Evolutionary conservation across 1,140 invertebrate species (phyloP), one percentile per base, ranked within the genome.

Genomic region (Aphelinus certus): DNA sequence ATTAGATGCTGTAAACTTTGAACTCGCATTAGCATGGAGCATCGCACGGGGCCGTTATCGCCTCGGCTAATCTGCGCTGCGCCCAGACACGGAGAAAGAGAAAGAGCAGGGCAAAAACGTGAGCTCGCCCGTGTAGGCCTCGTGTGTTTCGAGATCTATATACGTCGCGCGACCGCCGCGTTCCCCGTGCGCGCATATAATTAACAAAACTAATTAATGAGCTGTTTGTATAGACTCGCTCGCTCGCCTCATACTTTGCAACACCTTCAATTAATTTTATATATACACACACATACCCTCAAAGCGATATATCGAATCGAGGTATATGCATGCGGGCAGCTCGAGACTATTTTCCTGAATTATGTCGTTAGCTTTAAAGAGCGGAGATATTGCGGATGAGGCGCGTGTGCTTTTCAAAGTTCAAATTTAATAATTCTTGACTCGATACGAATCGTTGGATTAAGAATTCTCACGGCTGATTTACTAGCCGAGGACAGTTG

Each of bases 171-270:
- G 1, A 72, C 57, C 60, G 4, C 58, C 66, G 55, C 77, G 75
- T 77, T 80, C 65, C 72, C 68, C 76, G 75, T 0, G 26, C 26
- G 26, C 26, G 26, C 26, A 26, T 83, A 66, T 73, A 83, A 82
- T 82, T 82, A 82, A 76, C 68, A 76, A 77, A 81, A 83, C 80
- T 82, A 83, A 83, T 83, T 82, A 83, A 82, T 79, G 76, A 76
- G 49, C 48, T 56, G 48, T 42, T 73, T 46, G 56, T 60, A 73
- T 45, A 1, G 6, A 65, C 64, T 63, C 43, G 56, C n/a, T 7
- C 48, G 45, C 6, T 7, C 51, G 46, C 42, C 66, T 3, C 46
- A 2, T 26, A 26, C 26, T 26, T 26, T 26, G 26, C 26, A 26
- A 26, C 26, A 26, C 26, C 26, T 26, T 48, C 56, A 10, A 2